Percentiles rank a stretch among this genome's conserved stretches.
Conservation (phyloP, 2,888 invertebrate genomes). For the Tinea pellionella region DNA sequence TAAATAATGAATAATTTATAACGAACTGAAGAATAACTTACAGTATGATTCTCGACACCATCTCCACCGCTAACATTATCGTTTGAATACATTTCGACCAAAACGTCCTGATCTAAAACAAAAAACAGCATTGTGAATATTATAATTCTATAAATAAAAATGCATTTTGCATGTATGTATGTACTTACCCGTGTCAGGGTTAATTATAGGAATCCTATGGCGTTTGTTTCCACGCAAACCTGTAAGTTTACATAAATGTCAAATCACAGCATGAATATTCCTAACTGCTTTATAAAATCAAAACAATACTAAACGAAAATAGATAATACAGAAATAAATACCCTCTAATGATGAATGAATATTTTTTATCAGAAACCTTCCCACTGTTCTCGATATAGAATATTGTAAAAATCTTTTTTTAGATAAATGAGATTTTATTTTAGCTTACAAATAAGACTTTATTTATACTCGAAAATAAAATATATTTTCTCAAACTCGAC, state of each 20-base stretch:
- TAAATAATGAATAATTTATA: neutral
- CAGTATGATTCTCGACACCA: constrained; percentile 15
- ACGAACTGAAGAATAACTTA: neutral
- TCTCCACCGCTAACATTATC: constrained; percentile 29
- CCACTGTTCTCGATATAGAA: no score
- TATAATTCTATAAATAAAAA: constrained; percentile 14
- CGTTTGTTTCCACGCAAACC: constrained; percentile 23
- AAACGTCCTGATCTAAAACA: constrained; percentile 59
- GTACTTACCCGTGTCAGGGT: constrained; percentile 54
- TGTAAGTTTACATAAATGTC: neutral
- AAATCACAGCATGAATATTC: neutral
- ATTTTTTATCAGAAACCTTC: no score
- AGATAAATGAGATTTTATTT: no score
- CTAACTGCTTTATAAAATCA: no score
- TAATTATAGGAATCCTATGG: constrained; percentile 47
- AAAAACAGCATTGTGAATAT: constrained; percentile 20
- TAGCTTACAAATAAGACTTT: no score
- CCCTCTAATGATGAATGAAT: no score
- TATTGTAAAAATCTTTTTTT: no score
- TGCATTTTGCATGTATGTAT: no score
- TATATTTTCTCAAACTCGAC: no score
- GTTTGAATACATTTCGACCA: constrained; percentile 51
- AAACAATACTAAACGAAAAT: no score
- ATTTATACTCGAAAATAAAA: no score
- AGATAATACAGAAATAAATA: no score